Evolutionary conservation across 2,113 vertebrate genomes (phyloP), one percentile per base, ranked within the genome.

Genomic region (Nestor notabilis): DNA sequence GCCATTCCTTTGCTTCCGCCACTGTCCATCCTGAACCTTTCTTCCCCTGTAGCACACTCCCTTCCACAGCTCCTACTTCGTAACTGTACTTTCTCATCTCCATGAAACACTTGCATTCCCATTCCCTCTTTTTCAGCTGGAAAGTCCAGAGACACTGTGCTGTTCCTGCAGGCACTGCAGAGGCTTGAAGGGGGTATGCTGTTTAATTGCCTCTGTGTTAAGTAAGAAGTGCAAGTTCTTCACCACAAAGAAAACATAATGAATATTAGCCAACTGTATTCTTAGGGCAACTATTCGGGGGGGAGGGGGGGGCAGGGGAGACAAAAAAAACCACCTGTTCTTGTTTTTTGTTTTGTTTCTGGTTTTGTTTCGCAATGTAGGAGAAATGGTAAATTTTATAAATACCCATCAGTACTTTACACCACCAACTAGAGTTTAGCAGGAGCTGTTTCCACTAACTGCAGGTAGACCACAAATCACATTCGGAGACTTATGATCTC

Each of bases 401-500:
- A 87, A 83, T 13, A 52, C 12, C 6, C 35, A 90, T 23, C 23
- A 82, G 35, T 6, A 85, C 33, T 24, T 93, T 49, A 58, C 6
- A 72, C 11, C 70, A 61, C 9, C 19, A 68, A 12, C 12, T 56
- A 76, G 37, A 53, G 29, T 18, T 41, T 71, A 71, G 19, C 8
- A 35, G 65, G 33, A 79, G 28, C 27, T 56, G 49, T 41, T 83
- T 47, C 46, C 31, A 43, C 11, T 7, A 70, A 49, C 58, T 53
- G 20, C 68, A 92, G 43, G 47, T 31, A 88, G 49, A 90, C 37
- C 13, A 4, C 0, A 7, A 79, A 86, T 35, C 68, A 66, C 63
- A 46, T 11, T 23, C 0, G 0, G 20, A n/a, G 18, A 27, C 13
- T 60, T 71, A 47, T 0, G 2, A 44, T 64, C 76, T 86, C 1